A percentile compares a stretch with the other conserved stretches of the same genome.
These are phyloP conservation scores for Hirtodrosophila alboralis DNA, from an alignment of 2,888 invertebrate species.

Conservation along the genomic window DNA sequence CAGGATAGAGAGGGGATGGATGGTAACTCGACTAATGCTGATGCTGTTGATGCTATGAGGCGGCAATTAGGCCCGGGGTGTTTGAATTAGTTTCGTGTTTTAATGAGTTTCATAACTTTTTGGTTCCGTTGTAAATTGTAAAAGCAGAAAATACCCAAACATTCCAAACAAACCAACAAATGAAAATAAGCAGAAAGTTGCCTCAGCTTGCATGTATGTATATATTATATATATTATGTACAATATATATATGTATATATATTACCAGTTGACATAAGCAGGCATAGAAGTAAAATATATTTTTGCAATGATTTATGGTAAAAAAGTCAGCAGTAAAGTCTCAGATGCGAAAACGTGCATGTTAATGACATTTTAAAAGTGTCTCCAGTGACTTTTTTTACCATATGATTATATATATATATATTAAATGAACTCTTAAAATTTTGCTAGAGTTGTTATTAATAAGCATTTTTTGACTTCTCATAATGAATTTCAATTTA, in stretches of 20 bases:
- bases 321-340: slow-evolving; percentile 59
- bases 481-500: no score
- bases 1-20: neutral
- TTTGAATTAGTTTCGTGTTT: slow-evolving; percentile 79
- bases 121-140: slow-evolving; percentile 79
- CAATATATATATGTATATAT: slow-evolving; percentile 1
- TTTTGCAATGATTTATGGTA: slow-evolving; percentile 61
- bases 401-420: slow-evolving; percentile 19
- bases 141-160: slow-evolving; percentile 42
- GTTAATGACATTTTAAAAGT: slow-evolving; percentile 77
- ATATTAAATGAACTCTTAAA: slow-evolving; percentile 12
- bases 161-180: slow-evolving; percentile 29
- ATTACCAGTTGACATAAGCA: slow-evolving; percentile 70
- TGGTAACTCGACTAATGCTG: slow-evolving; percentile 23
- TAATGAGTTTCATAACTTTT: slow-evolving; percentile 77
- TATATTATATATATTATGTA: slow-evolving; percentile 35
- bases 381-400: slow-evolving; percentile 59
- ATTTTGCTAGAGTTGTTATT: no score
- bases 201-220: slow-evolving; percentile 8
- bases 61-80: slow-evolving; percentile 78
- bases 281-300: slow-evolving; percentile 58
- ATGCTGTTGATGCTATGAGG: slow-evolving; percentile 52
- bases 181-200: slow-evolving; percentile 25
- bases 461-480: no score
- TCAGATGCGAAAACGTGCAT: slow-evolving; percentile 69